Conservation (phyloP, 2,797 vertebrate species). For the Rhincodon typus region DNA sequence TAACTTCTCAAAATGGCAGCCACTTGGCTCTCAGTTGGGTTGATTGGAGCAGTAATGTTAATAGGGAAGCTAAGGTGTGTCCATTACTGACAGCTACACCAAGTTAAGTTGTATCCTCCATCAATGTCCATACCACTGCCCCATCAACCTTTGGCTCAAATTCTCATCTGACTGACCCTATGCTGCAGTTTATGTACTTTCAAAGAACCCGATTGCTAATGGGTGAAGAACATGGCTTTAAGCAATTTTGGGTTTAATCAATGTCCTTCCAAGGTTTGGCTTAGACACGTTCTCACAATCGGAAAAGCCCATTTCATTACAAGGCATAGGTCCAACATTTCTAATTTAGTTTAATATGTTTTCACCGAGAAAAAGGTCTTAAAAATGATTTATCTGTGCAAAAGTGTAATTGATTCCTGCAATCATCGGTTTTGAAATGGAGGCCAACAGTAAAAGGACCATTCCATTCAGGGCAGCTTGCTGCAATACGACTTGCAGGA, state of each 20-base stretch:
- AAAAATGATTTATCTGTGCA: background rate
- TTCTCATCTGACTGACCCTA: background rate
- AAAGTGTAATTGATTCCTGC: constrained; percentile 19
- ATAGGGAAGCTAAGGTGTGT: background rate
- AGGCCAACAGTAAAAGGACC: background rate
- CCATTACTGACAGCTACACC: background rate
- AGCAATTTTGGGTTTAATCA: background rate
- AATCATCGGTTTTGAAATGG: background rate
- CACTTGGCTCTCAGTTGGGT: too few species aligned
- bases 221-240: background rate
- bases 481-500: background rate
- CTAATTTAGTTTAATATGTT: background rate
- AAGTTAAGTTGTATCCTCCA: background rate
- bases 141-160: background rate
- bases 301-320: background rate
- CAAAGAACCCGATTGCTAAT: background rate
- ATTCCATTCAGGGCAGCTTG: background rate
- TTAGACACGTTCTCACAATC: background rate
- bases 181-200: background rate
- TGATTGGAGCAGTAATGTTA: too few species aligned
- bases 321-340: background rate
- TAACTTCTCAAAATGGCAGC: too few species aligned
- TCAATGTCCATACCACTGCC: background rate
- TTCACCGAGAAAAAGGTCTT: background rate
- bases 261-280: background rate